These are phyloP conservation scores for Paramuricea clavata DNA, from an alignment of 92 coral and sea anemone genomes.

Conservation along the genomic window DNA sequence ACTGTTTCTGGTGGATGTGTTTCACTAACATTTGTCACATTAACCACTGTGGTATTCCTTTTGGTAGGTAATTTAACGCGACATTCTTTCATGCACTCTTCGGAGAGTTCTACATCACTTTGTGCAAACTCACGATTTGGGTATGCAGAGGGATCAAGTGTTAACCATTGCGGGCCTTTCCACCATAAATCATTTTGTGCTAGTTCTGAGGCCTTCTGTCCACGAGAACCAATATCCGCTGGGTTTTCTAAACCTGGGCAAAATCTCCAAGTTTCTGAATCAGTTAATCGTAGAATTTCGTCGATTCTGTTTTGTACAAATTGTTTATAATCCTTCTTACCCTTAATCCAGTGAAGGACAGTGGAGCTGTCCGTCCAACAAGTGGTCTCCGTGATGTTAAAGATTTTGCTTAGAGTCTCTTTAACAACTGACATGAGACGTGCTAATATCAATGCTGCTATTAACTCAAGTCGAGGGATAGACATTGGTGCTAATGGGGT, in stretches of 20 bases:
- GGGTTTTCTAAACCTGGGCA: conserved; percentile 7
- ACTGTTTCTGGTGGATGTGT: too few species aligned
- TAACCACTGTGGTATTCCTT: too few species aligned
- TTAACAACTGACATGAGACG: too few species aligned
- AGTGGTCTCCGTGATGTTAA: conserved; percentile 19
- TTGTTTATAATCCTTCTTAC: conserved; percentile 42
- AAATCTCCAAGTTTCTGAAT: background rate
- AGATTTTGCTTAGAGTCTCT: too few species aligned
- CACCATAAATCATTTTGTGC: conserved; percentile 19
- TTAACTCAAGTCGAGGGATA: conserved; percentile 67
- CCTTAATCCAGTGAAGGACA: conserved; percentile 66
- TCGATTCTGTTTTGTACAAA: conserved; percentile 71
- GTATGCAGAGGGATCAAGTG: background rate
- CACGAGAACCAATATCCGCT: conserved; percentile 41
- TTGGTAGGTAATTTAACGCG: too few species aligned
- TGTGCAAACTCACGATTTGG: too few species aligned
- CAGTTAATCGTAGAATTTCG: conserved; percentile 53
- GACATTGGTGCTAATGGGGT: conserved; percentile 48
- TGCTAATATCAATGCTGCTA: conserved; percentile 56
- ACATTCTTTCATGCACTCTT: too few species aligned
- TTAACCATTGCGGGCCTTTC: conserved; percentile 50
- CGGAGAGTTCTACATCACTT: too few species aligned
- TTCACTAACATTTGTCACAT: too few species aligned
- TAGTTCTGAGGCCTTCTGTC: conserved; percentile 33
- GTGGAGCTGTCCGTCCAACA: conserved; percentile 70